Percentiles rank a stretch among this genome's conserved stretches.
These are phyloP conservation scores for Drosophila greeni DNA, from an alignment of 2,888 invertebrate species.

Conservation along the genomic window DNA sequence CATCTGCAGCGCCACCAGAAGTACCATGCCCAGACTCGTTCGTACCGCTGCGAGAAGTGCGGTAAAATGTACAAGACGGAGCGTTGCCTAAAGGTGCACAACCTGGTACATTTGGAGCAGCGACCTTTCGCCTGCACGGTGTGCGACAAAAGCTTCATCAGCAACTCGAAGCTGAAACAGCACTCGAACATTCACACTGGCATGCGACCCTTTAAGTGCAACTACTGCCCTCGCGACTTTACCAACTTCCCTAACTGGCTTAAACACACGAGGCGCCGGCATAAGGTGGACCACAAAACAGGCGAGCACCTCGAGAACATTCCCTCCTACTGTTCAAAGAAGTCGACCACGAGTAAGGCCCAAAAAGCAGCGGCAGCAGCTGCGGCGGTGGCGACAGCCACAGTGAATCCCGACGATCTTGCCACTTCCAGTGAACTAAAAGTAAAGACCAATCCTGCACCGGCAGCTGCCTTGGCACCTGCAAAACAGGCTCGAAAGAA, in stretches of 20 bases:
- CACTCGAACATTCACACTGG: conserved; percentile 82
- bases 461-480: conserved; percentile 38
- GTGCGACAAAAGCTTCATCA: conserved; percentile 82
- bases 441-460: conserved; percentile 26
- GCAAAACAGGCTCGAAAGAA: conserved; percentile 58
- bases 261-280: conserved; percentile 81
- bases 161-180: conserved; percentile 82
- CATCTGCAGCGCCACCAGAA: conserved; percentile 79
- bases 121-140: conserved; percentile 81
- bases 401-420: conserved; percentile 19
- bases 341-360: conserved; percentile 70
- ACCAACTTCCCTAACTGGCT: conserved; percentile 83
- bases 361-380: conserved; percentile 61
- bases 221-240: conserved; percentile 81
- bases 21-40: conserved; percentile 78
- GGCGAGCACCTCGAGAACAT: conserved; percentile 78
- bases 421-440: conserved; percentile 16
- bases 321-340: conserved; percentile 78
- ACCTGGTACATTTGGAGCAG: conserved; percentile 80
- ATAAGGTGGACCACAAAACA: conserved; percentile 80
- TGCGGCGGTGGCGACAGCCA: conserved; percentile 44
- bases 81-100: conserved; percentile 81
- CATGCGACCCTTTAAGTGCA: conserved; percentile 81
- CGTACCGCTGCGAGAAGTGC: conserved; percentile 78
- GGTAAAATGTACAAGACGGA: conserved; percentile 81